Evolutionary conservation across 2,888 invertebrate genomes (phyloP), one percentile per base, ranked within the genome.

Genomic region (Linnaemya tessellans): DNA sequence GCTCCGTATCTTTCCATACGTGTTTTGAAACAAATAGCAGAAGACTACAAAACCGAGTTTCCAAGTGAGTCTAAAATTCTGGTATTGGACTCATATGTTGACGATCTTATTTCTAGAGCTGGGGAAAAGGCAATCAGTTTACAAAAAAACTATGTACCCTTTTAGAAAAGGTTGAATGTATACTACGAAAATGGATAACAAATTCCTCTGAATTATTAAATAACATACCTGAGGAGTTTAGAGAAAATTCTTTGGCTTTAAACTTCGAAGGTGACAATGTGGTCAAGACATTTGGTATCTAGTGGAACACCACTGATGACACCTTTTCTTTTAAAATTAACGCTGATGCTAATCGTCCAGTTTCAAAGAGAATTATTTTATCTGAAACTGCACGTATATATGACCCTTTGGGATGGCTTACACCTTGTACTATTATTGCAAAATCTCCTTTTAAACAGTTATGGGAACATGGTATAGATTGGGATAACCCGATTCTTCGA

Each of bases 391-490:
- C 56, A 9, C 13, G 78, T n/a, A 46, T 83, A 4, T 78, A 43
- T 68, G 67, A 73, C n/a, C 78, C 77, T 11, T 62, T 83, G 41
- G 65, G 58, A 38, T 77, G 54, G 38, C 22, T 78, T 22, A 30
- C 70, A 22, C 75, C 70, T 20, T 41, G 54, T 30, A 75, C 64
- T 18, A 62, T 84, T 11, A 20, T 83, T 15, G 54, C 62, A 18
- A 82, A 82, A 35, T 68, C 62, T 38, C 22, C 78, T 10, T 71
- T 60, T 68, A 73, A 85, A 20, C 41, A 68, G 25, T 38, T 82
- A n/a, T 85, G 78, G 82, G 56, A 70, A 20, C 56, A 46, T 13
- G 80, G 81, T 30, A 1, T 78, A 51, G 70, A 74, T 43, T 85
- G 81, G 68, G 75, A 85, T 46, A 56, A n/a, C n/a, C n/a, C n/a